These are phyloP conservation scores for Propithecus perrieri DNA, from an alignment of 2,797 vertebrate genomes.

Conservation along the genomic window DNA sequence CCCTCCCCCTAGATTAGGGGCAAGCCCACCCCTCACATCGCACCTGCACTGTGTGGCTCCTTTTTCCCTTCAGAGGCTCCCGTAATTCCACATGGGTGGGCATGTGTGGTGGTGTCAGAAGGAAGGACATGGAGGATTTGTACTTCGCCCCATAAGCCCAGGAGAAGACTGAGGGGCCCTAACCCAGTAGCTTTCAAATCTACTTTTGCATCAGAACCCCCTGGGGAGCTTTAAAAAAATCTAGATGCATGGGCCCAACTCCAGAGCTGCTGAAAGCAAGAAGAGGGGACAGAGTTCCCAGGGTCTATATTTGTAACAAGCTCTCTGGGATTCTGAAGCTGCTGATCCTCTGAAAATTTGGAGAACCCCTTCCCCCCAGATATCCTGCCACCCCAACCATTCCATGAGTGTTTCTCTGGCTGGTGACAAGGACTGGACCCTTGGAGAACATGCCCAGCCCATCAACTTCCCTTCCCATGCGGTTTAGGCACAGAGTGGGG, in stretches of 20 bases:
- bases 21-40: not conserved
- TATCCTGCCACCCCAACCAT: not conserved
- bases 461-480: not conserved
- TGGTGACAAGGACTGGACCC: not conserved
- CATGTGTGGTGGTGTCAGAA: not conserved
- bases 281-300: not conserved
- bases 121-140: not conserved
- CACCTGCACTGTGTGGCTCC: not conserved
- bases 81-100: accelerated
- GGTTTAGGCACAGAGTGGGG: not conserved
- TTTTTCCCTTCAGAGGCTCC: not conserved
- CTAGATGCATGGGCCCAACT: not conserved
- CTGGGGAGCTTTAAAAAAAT: not conserved
- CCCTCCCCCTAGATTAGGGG: not conserved
- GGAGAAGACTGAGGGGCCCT: not conserved
- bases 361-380: not conserved
- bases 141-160: not conserved
- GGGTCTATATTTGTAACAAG: not conserved
- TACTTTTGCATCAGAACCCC: no score
- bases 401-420: not conserved
- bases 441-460: not conserved
- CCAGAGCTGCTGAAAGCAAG: not conserved
- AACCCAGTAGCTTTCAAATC: not conserved
- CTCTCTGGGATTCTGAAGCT: not conserved
- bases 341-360: not conserved